Evolutionary conservation across 2,113 vertebrate species (phyloP).

Genomic region (Bujurquina vittata): DNA sequence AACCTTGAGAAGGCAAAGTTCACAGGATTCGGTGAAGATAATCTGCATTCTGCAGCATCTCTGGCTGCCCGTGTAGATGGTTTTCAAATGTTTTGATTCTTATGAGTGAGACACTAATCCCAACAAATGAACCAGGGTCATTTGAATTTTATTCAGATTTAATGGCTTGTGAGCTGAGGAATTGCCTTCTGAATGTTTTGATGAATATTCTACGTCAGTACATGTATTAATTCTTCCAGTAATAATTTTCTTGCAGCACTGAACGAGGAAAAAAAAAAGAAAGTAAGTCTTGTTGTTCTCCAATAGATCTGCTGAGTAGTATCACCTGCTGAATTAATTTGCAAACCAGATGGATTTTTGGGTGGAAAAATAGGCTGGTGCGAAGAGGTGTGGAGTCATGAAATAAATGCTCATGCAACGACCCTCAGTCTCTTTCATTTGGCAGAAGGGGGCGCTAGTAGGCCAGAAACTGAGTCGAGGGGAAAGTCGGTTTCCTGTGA

Average conservation of each 20-base stretch:
- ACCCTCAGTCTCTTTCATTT: neutral
- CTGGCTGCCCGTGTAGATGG: slow-evolving; percentile 10
- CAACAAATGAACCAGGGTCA: slow-evolving; percentile 30
- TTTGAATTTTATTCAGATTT: slow-evolving; percentile 55
- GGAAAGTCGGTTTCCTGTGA: slow-evolving; percentile 23
- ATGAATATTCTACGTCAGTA: slow-evolving; percentile 57
- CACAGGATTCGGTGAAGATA: neutral
- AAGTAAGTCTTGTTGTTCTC: slow-evolving; percentile 22
- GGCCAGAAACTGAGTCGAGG: slow-evolving; percentile 60
- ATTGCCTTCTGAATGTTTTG: slow-evolving; percentile 37
- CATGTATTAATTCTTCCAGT: slow-evolving; percentile 30
- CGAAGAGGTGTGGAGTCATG: slow-evolving; percentile 11
- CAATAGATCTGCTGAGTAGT: slow-evolving; percentile 15
- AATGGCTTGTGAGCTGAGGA: slow-evolving; percentile 49
- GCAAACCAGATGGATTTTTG: slow-evolving; percentile 16
- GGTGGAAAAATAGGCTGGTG: slow-evolving; percentile 30
- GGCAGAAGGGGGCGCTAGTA: slow-evolving; percentile 79
- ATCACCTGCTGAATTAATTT: slow-evolving; percentile 49
- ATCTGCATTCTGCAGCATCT: slow-evolving; percentile 31
- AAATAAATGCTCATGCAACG: neutral
- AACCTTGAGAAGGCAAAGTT: slow-evolving; percentile 13
- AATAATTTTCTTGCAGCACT: slow-evolving; percentile 18
- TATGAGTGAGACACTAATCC: slow-evolving; percentile 30
- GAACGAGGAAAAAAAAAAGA: neutral
- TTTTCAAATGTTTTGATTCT: slow-evolving; percentile 42